Evolutionary conservation across 2,888 invertebrate genomes (phyloP), one percentile per base, ranked within the genome.

Genomic region (Deilephila elpenor): DNA sequence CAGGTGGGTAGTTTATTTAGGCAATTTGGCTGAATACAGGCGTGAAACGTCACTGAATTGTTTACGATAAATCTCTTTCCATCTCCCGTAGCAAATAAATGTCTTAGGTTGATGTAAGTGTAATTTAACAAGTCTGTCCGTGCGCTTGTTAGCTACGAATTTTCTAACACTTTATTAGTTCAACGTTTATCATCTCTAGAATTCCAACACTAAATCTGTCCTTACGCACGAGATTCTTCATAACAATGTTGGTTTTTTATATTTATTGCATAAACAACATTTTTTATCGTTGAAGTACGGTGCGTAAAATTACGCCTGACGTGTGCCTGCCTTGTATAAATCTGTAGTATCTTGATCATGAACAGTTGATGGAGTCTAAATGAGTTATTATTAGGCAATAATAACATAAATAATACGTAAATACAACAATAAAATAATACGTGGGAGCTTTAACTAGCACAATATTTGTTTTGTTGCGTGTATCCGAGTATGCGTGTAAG

Each of bases 41-140:
- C 78, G 75, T 76, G 82, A 80, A 78, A 77, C 71, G 74, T 62
- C 76, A 84, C 81, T 85, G 77, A 79, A 80, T 78, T 75, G 79
- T 77, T 77, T 71, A 76, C 76, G 71, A 85, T 88, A 87, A 88
- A 87, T 88, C 86, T 84, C 76, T 74, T 74, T 85, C 79, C 76
- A 84, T 86, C 83, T 82, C 80, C 80, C 76, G 78, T 77, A 73
- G 77, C 82, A 79, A 83, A 86, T 87, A 87, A 86, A 84, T 81
- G 84, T 85, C 86, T 76, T 19, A 20, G 56, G 34, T 59, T 64
- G 61, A 60, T 71, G 60, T 32, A 71, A 72, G 77, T 71, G 77
- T 64, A 79, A 25, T 78, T 75, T 72, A 80, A 75, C 73, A 77
- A 76, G 75, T 72, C 71, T n/a, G 73, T 75, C 73, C 44, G 64